Evolutionary conservation across 2,797 vertebrate genomes (phyloP), one percentile per base, ranked within the genome.

Genomic region (Clamator glandarius): DNA sequence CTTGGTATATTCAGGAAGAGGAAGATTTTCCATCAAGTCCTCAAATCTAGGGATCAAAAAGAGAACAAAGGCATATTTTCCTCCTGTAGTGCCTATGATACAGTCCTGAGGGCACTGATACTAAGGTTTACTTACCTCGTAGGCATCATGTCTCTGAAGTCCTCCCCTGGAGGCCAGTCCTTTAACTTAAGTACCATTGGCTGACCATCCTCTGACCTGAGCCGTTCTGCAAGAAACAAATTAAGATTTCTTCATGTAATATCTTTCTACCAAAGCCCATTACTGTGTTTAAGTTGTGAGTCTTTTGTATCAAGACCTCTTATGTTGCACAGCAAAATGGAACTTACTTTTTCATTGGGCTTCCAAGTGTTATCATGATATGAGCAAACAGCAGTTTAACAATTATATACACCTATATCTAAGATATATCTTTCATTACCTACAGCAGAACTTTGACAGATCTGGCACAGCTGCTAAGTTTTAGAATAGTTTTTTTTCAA

Each of bases 141-240:
- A 76, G 98, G 99, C 99, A 99, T 99, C 99, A 99, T 99, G 97
- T 99, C 99, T 95, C 99, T 98, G 67, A 99, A 99, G 97, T 99
- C 99, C 97, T 99, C 99, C 44, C 96, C 96, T 98, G 85, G 99
- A 95, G 99, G 99, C 99, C 99, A 99, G 17, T 99, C 99, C 96
- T 99, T 99, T 92, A 99, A 98, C 97, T 99, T 99, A 57, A 99
- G 98, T 93, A 99, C 99, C 99, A 99, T 99, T 57, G 99, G 99
- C 61, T 98, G 98, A 18, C 99, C 99, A 44, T 99, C 99, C 51
- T 95, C 96, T 87, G 99, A 99, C 89, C 98, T 98, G 63, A 99
- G 98, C 70, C 99, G 98, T 91, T 99, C 99, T 99, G 94, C 54
- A 97, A 97, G 78, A 93, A 87, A 95, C 35, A 93, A 73, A 92